Evolutionary conservation across 2,888 invertebrate genomes (phyloP).

Genomic region (Mythimna loreyi): DNA sequence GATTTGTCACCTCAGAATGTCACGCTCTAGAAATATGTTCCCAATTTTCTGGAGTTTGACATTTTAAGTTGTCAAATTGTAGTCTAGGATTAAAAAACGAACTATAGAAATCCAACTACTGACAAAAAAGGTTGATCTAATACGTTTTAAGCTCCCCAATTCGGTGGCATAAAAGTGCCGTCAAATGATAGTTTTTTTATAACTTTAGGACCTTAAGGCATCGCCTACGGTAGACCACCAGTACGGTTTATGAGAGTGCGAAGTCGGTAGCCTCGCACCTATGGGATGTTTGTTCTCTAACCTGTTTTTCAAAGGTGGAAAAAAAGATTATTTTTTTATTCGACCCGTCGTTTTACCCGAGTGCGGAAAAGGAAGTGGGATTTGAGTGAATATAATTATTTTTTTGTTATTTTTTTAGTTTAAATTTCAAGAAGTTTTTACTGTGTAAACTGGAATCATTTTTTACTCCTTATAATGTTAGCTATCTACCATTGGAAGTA

Average conservation of each 20-base stretch:
- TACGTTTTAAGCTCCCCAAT: slow-evolving; percentile 11
- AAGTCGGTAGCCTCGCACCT: slow-evolving; percentile 79
- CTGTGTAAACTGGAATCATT: too few species aligned
- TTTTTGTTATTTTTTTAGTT: too few species aligned
- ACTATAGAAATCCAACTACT: background rate
- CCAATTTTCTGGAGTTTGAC: too few species aligned
- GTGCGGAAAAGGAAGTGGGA: too few species aligned
- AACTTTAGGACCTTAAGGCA: slow-evolving; percentile 28
- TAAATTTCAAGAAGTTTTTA: too few species aligned
- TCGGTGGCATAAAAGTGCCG: slow-evolving; percentile 36
- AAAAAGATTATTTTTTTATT: slow-evolving; percentile 7
- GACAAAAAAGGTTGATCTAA: background rate
- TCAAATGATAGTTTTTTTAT: slow-evolving; percentile 56
- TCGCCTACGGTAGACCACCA: slow-evolving; percentile 73
- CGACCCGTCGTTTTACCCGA: too few species aligned
- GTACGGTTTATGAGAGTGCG: slow-evolving; percentile 77
- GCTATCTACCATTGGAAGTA: too few species aligned
- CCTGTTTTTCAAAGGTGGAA: slow-evolving; percentile 45
- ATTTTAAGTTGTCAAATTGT: too few species aligned
- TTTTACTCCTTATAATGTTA: too few species aligned
- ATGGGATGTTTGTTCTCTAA: slow-evolving; percentile 52
- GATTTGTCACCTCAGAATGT: too few species aligned
- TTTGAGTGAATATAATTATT: background rate
- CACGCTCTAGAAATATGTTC: too few species aligned
- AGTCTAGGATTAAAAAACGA: too few species aligned